Conservation (phyloP, 2,888 invertebrate species). For the Mythimna loreyi region DNA sequence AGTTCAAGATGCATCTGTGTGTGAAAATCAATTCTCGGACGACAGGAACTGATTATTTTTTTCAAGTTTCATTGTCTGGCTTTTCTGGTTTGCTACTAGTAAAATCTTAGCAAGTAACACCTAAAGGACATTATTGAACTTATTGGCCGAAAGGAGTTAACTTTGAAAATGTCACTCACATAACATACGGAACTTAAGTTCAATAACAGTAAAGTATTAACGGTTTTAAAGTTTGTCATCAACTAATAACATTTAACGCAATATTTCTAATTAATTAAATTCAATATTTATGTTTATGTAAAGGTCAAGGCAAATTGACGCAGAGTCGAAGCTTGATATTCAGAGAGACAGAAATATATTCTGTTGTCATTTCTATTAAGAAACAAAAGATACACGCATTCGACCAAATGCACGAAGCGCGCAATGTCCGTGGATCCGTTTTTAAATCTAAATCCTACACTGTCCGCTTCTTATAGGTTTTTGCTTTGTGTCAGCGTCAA, state of each 20-base stretch:
- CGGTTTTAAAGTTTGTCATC: background rate
- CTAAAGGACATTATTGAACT: background rate
- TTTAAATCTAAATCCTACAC: background rate
- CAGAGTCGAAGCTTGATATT: background rate
- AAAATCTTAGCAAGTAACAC: background rate
- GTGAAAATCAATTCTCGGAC: background rate
- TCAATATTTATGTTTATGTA: background rate
- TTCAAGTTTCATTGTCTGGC: background rate
- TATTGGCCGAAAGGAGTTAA: background rate
- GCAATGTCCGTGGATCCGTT: background rate
- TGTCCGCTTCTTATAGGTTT: too few relatives aligned
- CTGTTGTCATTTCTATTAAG: background rate
- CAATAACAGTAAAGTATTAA: background rate
- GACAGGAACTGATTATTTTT: background rate
- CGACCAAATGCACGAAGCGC: too few relatives aligned
- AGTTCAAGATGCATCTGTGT: slow-evolving; percentile 30
- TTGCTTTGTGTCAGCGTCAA: too few relatives aligned
- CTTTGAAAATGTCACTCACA: background rate
- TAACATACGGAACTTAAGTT: background rate
- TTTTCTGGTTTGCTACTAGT: background rate
- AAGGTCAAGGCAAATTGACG: background rate
- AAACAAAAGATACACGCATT: background rate
- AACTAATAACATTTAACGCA: background rate
- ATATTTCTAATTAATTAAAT: too few relatives aligned
- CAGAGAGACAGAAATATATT: too few relatives aligned